Base-by-base conservation (phyloP, 2,113 vertebrate genomes). In the Grammomys dolichurus region DNA sequence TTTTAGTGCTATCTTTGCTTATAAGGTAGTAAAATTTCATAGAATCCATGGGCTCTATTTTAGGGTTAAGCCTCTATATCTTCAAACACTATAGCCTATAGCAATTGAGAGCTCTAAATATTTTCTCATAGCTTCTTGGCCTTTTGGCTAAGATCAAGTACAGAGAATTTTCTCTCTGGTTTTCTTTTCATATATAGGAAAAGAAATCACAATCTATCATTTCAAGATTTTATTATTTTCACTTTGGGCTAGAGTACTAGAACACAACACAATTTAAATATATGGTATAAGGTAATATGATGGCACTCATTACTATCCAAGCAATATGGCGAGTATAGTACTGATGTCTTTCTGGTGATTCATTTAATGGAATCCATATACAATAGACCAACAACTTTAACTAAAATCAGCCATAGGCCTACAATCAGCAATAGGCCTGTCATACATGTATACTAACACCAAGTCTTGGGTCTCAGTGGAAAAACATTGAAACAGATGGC, bases 41-140 rank as follows among this genome's bases (percentile, higher is more conserved):
- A 9, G 31, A 75, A 87, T 28, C 63, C 46, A 94, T 26, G 51
- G 54, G 48, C 48, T 94, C 77, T 73, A 63, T 93, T 93, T 92
- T 72, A 11, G 24, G 8, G 1, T 1, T 77, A 46, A 22, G 70
- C 7, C 60, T 96, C 10, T 56, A 43, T 51, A 22, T 75, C 69
- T 70, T 48, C 48, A 93, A 94, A 48, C 11, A 56, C 40, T 69
- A 19, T 58, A 36, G 56, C 28, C 75, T 80, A 5, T 22, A 70
- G 4, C 70, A 40, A 91, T 76, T 72, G 9, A 72, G 2, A 3
- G 8, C 20, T 86, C 94, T 91, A 78, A 91, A 69, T 65, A 54
- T 69, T 91, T 69, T 91, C 5, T 96, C 51, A 75, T 60, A 17
- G 16, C 51, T 89, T 43, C n/a, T 43, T 31, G 87, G 51, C 14